phyloP scores from a whole-genome alignment of 92 coral and sea anemone species.

The Pocillopora meandrina region DNA sequence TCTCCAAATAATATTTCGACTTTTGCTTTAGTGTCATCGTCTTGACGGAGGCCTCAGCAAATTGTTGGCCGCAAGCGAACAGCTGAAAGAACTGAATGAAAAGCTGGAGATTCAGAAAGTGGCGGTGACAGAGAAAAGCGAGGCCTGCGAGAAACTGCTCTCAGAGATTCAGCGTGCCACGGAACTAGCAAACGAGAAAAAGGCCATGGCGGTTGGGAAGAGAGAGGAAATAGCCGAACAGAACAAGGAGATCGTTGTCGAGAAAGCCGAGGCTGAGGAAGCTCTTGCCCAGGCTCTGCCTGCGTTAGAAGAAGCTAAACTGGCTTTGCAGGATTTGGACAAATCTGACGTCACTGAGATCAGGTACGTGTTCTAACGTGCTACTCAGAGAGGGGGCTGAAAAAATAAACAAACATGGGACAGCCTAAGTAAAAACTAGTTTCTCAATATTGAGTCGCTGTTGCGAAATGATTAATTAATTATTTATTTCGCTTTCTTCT shows the following conservation, averaged over 20 bases:
- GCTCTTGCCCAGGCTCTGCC: constrained; percentile 94
- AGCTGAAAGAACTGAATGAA: constrained; percentile 96
- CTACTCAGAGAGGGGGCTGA: neutral
- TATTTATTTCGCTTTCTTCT: neutral
- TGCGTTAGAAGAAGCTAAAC: constrained; percentile 93
- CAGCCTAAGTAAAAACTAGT: no score
- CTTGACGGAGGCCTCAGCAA: constrained; percentile 99
- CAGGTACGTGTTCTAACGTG: constrained; percentile 51
- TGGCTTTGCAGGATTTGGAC: constrained; percentile 95
- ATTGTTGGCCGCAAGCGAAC: constrained; percentile 97
- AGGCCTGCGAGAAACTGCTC: constrained; percentile 94
- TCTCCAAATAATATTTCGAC: neutral
- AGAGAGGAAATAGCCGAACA: constrained; percentile 92
- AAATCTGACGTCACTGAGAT: constrained; percentile 99
- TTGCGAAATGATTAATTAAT: no score
- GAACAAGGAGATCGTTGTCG: constrained; percentile 86
- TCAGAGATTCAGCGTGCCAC: constrained; percentile 91
- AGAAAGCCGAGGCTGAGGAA: constrained; percentile 96
- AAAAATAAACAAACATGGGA: no score
- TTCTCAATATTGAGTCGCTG: no score
- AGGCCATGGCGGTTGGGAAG: constrained; percentile 93
- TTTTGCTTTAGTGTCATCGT: constrained; percentile 81
- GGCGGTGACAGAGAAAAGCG: constrained; percentile 98
- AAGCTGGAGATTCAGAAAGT: constrained; percentile 94
- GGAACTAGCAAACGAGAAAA: constrained; percentile 91